Conservation (phyloP, 2,113 vertebrate species). For the Microcebus ravelobensis region DNA sequence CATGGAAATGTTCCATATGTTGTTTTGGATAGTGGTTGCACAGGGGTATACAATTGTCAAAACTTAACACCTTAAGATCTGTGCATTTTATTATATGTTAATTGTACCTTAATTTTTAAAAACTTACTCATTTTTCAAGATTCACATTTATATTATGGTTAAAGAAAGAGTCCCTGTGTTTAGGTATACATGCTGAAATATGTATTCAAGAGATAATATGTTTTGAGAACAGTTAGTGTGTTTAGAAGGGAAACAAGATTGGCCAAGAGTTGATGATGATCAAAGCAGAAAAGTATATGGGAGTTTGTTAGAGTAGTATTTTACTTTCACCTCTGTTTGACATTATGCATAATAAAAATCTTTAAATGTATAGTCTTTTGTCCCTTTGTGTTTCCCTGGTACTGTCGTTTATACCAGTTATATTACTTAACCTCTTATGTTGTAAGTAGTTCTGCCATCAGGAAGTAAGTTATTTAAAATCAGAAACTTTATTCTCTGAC, state of each 20-base stretch:
- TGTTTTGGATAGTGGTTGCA: conserved; percentile 19
- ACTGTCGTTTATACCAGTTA: conserved; percentile 36
- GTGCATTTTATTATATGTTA: conserved; percentile 8
- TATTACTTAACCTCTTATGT: neutral
- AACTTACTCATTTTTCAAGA: neutral
- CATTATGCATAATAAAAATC: neutral
- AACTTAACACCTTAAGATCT: conserved; percentile 31
- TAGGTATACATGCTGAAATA: neutral
- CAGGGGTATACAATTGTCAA: neutral
- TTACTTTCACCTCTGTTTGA: neutral
- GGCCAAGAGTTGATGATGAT: neutral
- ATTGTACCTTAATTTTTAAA: conserved; percentile 14
- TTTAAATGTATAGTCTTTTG: neutral
- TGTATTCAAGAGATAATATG: conserved; percentile 27
- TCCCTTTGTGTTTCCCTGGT: conserved; percentile 21
- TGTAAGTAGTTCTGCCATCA: conserved; percentile 41
- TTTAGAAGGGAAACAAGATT: conserved; percentile 41
- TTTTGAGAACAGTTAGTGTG: neutral
- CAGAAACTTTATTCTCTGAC: conserved; percentile 6
- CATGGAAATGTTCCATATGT: neutral
- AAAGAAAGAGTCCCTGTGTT: neutral
- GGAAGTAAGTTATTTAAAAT: conserved; percentile 38
- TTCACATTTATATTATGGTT: conserved; percentile 14
- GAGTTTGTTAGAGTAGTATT: neutral
- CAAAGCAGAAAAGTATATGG: neutral